Percentiles rank a stretch among this genome's conserved stretches.
phyloP scores from a whole-genome alignment of 2,113 vertebrate genomes.

The Caracal caracal region DNA sequence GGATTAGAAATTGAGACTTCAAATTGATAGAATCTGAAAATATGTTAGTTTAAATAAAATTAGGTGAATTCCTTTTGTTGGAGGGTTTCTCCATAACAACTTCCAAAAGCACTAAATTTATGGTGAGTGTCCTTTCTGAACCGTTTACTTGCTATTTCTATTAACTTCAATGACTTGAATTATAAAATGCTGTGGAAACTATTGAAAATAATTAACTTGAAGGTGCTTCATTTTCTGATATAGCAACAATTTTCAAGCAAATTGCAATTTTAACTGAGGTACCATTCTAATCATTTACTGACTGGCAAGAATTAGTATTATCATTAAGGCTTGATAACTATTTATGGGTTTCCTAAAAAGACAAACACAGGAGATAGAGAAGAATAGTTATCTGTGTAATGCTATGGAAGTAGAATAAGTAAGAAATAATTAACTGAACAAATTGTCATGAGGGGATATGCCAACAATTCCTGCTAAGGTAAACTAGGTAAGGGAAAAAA shows the following conservation, averaged over 20 bases:
- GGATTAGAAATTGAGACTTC: constrained; percentile 54
- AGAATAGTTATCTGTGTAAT: neutral
- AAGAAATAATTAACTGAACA: neutral
- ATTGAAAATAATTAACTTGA: constrained; percentile 74
- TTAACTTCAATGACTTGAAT: constrained; percentile 74
- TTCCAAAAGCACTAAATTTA: constrained; percentile 52
- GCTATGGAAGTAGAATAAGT: neutral
- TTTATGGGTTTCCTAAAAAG: constrained; percentile 25
- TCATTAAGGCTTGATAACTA: constrained; percentile 63
- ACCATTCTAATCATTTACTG: constrained; percentile 62
- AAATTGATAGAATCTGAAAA: constrained; percentile 58
- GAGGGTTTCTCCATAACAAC: constrained; percentile 19
- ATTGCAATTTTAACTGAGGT: constrained; percentile 58
- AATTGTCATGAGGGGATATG: neutral
- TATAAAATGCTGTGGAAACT: constrained; percentile 69
- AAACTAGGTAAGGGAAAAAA: neutral
- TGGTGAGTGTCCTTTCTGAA: constrained; percentile 53
- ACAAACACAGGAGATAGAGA: constrained; percentile 38
- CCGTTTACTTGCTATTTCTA: constrained; percentile 59
- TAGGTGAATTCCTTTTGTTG: constrained; percentile 52
- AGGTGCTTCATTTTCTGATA: constrained; percentile 71
- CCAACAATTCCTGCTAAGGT: neutral
- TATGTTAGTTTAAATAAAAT: constrained; percentile 16
- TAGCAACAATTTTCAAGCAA: constrained; percentile 60
- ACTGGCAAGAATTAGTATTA: constrained; percentile 58